A percentile compares a stretch with the other conserved stretches of the same genome.
phyloP scores from a whole-genome alignment of 2,113 vertebrate species.

The Dasypus novemcinctus region DNA sequence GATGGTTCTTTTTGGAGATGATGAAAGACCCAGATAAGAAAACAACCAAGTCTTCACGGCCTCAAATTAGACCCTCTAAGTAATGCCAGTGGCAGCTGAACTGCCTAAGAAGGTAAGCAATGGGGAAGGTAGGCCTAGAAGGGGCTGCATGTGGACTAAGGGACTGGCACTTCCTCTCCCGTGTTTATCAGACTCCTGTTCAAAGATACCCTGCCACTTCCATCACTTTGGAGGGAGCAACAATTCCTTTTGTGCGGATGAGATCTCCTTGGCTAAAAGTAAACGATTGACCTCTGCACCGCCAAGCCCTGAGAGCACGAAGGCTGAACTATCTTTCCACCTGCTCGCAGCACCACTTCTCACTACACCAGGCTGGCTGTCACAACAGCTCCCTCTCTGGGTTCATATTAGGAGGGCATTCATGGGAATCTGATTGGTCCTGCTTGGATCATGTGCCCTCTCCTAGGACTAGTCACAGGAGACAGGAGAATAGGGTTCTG shows the following conservation, averaged over 20 bases:
- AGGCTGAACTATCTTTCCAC: background rate
- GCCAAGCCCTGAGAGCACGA: background rate
- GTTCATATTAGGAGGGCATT: rapidly evolving
- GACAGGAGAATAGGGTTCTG: background rate
- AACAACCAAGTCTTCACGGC: background rate
- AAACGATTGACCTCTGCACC: background rate
- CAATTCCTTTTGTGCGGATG: conserved; percentile 56
- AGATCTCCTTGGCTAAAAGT: background rate
- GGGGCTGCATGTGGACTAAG: background rate
- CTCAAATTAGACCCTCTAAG: conserved; percentile 3
- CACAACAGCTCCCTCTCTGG: background rate
- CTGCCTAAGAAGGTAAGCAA: background rate
- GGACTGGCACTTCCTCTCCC: conserved; percentile 36
- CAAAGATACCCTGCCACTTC: conserved; percentile 43
- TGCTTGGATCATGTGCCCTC: rapidly evolving
- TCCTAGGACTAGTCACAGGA: background rate
- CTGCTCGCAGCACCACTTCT: background rate
- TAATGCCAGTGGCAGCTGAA: conserved; percentile 42
- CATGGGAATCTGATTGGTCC: background rate
- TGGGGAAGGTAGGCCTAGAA: conserved; percentile 50
- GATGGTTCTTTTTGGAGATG: background rate
- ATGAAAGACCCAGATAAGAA: background rate
- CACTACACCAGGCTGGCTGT: no score
- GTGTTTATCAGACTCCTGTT: conserved; percentile 52
- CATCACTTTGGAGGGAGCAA: conserved; percentile 35